Percentiles rank a stretch among this genome's conserved stretches.
Evolutionary conservation across 2,888 invertebrate genomes (phyloP).

Genomic region (Orthosia cruda): DNA sequence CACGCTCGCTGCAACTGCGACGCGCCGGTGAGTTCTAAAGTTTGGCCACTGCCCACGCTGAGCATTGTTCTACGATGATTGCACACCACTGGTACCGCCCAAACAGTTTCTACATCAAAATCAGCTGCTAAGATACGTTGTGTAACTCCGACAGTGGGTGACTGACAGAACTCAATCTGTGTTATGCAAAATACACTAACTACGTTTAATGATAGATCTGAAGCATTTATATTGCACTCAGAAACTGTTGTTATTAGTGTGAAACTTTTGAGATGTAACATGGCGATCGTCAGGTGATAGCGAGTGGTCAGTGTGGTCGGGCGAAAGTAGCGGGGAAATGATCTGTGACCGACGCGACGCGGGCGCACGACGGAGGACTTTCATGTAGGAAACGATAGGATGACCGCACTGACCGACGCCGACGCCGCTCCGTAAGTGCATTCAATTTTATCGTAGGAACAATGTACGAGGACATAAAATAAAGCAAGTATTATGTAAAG

Average conservation of each 20-base stretch:
- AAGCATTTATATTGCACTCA: conserved; percentile 13
- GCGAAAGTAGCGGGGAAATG: conserved; percentile 75
- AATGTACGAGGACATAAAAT: not conserved
- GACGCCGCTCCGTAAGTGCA: conserved; percentile 18
- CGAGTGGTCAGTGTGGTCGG: conserved; percentile 67
- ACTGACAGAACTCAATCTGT: conserved; percentile 45
- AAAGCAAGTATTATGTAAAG: conserved; percentile 24
- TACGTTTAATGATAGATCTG: conserved; percentile 40
- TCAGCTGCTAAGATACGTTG: conserved; percentile 45
- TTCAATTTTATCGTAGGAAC: conserved; percentile 30
- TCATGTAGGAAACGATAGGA: conserved; percentile 68
- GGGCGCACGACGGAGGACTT: conserved; percentile 64
- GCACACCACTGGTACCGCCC: conserved; percentile 52
- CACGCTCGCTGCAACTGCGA: conserved; percentile 2
- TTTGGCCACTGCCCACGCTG: conserved; percentile 64
- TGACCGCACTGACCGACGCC: conserved; percentile 50
- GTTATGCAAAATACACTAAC: conserved; percentile 44
- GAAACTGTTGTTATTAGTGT: conserved; percentile 33
- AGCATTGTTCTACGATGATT: conserved; percentile 68
- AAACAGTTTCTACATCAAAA: conserved; percentile 59
- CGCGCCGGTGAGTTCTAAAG: not conserved
- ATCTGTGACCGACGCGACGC: conserved; percentile 71
- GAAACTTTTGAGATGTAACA: conserved; percentile 49
- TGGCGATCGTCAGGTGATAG: conserved; percentile 45
- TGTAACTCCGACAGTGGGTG: conserved; percentile 51